phyloP scores from a whole-genome alignment of 1,140 invertebrate species.

The Tetragonula clypearis region DNA sequence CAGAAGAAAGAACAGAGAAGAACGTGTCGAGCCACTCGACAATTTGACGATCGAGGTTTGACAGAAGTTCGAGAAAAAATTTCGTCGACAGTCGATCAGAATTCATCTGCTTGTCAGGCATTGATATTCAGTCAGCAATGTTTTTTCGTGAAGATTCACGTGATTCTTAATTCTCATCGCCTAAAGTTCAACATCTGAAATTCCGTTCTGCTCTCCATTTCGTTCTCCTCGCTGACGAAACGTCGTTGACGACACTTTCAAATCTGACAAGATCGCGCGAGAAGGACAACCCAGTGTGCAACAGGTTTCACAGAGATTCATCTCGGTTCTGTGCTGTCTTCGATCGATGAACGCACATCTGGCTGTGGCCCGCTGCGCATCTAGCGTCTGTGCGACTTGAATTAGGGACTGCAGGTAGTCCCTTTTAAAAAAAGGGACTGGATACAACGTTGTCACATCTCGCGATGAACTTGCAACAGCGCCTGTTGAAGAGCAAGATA shows the following conservation, averaged over 20 bases:
- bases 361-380: not conserved
- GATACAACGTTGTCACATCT: constrained; percentile 44
- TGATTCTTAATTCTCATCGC: not conserved
- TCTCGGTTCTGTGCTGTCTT: no score
- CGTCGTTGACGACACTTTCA: not conserved
- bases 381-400: not conserved
- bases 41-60: constrained; percentile 4
- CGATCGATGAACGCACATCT: not conserved
- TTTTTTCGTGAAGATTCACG: not conserved
- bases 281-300: not conserved
- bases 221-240: not conserved
- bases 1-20: constrained; percentile 38
- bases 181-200: not conserved
- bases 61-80: not conserved
- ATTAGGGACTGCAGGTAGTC: constrained; percentile 44
- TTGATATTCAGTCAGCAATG: not conserved
- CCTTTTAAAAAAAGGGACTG: constrained; percentile 42
- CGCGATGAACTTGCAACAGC: constrained; percentile 30
- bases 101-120: not conserved
- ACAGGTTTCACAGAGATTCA: constrained; percentile 6
- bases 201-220: not conserved
- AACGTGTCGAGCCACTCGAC: constrained; percentile 37
- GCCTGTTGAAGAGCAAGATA: not conserved
- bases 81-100: constrained; percentile 27
- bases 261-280: no score